These are phyloP conservation scores for Epistrophella euchroma DNA, from an alignment of 2,888 invertebrate genomes.

Conservation along the genomic window DNA sequence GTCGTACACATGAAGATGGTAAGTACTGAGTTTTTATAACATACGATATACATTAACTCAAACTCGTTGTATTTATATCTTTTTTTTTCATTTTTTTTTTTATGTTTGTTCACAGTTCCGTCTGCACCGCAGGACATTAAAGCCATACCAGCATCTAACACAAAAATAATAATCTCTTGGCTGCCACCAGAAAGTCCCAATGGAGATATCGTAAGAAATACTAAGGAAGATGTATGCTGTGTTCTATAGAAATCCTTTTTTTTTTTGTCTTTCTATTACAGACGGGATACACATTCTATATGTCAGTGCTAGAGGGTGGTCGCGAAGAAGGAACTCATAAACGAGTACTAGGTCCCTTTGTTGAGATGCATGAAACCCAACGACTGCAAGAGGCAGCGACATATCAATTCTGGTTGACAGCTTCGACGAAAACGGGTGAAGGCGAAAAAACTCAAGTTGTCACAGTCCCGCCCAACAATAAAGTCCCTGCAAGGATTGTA, in stretches of 20 bases:
- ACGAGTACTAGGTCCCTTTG: constrained; percentile 88
- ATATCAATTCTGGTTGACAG: constrained; percentile 89
- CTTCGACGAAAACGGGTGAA: constrained; percentile 93
- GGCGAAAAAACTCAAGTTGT: constrained; percentile 92
- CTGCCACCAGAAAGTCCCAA: constrained; percentile 93
- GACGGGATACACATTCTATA: constrained; percentile 91
- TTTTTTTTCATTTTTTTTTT: constrained; percentile 23
- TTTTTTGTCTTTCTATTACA: constrained; percentile 66
- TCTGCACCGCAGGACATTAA: constrained; percentile 96
- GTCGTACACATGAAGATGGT: constrained; percentile 96
- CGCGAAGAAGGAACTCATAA: constrained; percentile 92
- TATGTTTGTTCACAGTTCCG: constrained; percentile 86
- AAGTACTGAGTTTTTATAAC: constrained; percentile 78
- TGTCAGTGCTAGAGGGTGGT: constrained; percentile 91
- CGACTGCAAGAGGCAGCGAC: constrained; percentile 89
- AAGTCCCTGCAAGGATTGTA: constrained; percentile 94
- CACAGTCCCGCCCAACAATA: constrained; percentile 90
- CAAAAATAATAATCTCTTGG: constrained; percentile 95
- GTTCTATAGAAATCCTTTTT: neutral
- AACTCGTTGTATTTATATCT: constrained; percentile 2
- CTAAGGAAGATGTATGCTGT: neutral
- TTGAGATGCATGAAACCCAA: constrained; percentile 89
- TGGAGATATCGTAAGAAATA: constrained; percentile 88
- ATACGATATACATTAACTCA: constrained; percentile 7
- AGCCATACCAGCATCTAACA: constrained; percentile 93